Conservation (phyloP, 2,113 vertebrate genomes). For the Tretioscincus oriximinensis region DNA sequence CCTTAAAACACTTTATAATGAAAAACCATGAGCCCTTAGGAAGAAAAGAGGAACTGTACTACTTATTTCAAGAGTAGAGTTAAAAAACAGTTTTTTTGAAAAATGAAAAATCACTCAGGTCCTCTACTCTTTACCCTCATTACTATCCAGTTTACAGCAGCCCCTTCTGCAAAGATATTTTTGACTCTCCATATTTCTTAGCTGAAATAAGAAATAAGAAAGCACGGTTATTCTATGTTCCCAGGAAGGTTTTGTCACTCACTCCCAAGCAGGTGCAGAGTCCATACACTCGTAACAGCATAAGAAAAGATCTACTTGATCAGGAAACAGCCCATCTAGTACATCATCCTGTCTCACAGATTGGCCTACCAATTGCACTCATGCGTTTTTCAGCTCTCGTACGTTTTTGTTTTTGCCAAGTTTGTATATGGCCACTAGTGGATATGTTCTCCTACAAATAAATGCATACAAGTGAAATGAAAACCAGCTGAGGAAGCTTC, state of each 20-base stretch:
- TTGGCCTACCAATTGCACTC: no score
- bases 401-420: background rate
- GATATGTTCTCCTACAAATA: background rate
- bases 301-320: no score
- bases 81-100: background rate
- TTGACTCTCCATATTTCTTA: background rate
- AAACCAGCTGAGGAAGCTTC: no score
- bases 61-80: no score
- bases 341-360: no score
- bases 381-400: no score
- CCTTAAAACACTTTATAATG: background rate
- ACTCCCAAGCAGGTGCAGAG: background rate
- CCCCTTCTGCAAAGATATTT: background rate
- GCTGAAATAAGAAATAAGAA: background rate
- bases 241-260: background rate
- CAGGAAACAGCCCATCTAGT: no score
- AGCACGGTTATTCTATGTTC: background rate
- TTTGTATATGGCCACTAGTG: background rate
- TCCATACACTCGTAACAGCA: background rate
- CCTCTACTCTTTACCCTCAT: background rate
- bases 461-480: background rate
- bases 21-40: slow-evolving; percentile 3
- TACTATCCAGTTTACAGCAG: background rate
- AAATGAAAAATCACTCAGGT: background rate
- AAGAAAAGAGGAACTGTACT: background rate